Base-by-base conservation (phyloP, 2,888 invertebrate genomes). In the Orthonevra nobilis region DNA sequence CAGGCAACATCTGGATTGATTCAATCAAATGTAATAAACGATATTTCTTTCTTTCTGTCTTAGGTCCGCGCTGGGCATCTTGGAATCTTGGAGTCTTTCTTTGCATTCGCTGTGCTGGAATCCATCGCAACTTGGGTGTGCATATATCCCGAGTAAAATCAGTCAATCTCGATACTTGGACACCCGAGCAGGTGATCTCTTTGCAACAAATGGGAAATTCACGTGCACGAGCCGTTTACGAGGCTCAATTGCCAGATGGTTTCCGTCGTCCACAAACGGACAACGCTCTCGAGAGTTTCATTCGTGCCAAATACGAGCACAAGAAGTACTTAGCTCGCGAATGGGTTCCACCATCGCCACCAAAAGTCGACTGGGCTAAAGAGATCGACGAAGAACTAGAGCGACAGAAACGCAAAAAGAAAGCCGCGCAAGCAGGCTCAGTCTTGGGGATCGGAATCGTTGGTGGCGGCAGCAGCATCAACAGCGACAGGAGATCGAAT, bases 121-220 rank as follows among this genome's bases (percentile, higher is more conserved):
- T 99, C 86, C 99, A 99, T 90, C 93, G 99, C 81, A 99, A 99
- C 89, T 92, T 99, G 46, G 99, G 99, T 40, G 98, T 99, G 6
- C 99, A 99, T 89, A 98, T 99, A 90, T 99, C 98, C 81, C 96
- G 96, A 89, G 99, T 99, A 64, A 98, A 98, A 90, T 98, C 98
- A 48, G 98, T 99, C 81, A 99, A 98, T 89, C 91, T 99, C 79
- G 99, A 99, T 89, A 92, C 97, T 34, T 99, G 99, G 99, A 98
- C 97, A 5, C 96, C 98, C 0, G 98, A 99, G 87, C 99, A 99
- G 93, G 96, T 98, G 82, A 96, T 93, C 61, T 92, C 93, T 81
- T 91, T 99, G 84, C 97, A 98, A 89, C 97, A 98, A 89, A 98
- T 99, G 96, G 99, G 99, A 6, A 99, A 99, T 88, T 97, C 97